Conservation (phyloP, 2,888 invertebrate genomes). For the Cantharis lateralis region DNA sequence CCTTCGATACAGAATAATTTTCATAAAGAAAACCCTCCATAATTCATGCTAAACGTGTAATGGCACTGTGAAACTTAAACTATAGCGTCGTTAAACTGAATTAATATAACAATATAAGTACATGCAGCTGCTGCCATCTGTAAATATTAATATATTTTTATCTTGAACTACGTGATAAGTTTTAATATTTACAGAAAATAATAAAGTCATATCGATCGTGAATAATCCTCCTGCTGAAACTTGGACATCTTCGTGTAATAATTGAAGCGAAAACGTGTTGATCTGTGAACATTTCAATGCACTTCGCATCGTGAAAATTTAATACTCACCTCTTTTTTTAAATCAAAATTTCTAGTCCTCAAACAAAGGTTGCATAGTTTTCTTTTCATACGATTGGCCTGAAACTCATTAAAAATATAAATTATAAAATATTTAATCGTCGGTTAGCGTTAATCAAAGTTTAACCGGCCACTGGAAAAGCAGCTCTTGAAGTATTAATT, state of each 20-base stretch:
- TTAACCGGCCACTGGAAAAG: too few species aligned
- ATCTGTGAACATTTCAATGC: not conserved
- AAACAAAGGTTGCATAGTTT: not conserved
- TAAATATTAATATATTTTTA: not conserved
- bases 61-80: not conserved
- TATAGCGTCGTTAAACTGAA: not conserved
- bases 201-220: not conserved
- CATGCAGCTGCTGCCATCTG: not conserved
- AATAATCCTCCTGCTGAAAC: not conserved
- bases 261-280: not conserved
- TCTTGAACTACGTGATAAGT: not conserved
- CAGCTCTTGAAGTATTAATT: not conserved
- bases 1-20: not conserved
- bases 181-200: not conserved
- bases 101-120: not conserved
- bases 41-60: not conserved
- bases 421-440: too few species aligned
- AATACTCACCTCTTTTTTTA: not conserved
- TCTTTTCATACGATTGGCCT: not conserved
- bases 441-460: too few species aligned
- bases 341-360: not conserved
- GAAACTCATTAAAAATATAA: not conserved
- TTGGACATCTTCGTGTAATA: not conserved
- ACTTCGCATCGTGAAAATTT: not conserved
- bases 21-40: not conserved